Base-by-base conservation (phyloP, 2,797 vertebrate species). In the Crocidura indochinensis region DNA sequence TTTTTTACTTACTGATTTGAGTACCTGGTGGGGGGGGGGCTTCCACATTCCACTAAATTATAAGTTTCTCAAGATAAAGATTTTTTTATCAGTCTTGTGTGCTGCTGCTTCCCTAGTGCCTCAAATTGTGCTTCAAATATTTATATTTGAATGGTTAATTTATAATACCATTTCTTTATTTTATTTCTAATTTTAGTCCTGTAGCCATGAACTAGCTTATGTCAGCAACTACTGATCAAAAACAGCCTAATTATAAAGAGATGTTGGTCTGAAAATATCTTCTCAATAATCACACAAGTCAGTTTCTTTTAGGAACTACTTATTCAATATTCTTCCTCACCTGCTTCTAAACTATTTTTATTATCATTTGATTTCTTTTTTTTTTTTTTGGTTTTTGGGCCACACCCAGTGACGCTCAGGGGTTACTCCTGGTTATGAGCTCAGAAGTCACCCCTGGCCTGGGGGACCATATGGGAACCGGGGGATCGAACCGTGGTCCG, bases 261-360 rank as follows among this genome's bases (percentile, higher is more conserved):
- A 29, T 72, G 4, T 77, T 83, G 75, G 69, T 20, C 76, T 56
- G 62, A 86, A 31, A 76, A 49, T 65, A 47, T 24, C 38, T 24
- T 72, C 38, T 92, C 71, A 88, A 64, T 19, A 90, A 38, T 26
- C 62, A 64, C 29, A 24, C 14, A 73, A 78, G 72, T 17, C 75
- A 81, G 10, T 68, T 73, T 64, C 76, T 89, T 83, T 60, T 69
- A 82, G 80, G 80, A 87, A 56, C 22, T 31, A 83, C 68, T 73
- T 83, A 27, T 85, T 75, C 53, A 29, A n/a, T 29, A 72, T 71
- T 71, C 27, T 67, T 94, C 68, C 73, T 84, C 24, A 83, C 27
- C 67, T 83, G 26, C 89, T 83, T 92, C 62, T 83, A 86, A 91
- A 74, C 47, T 68, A 7, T 91, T 85, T 49, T 87, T n/a, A 77